phyloP scores from a whole-genome alignment of 2,797 vertebrate genomes.

The Phalanger gymnotis region DNA sequence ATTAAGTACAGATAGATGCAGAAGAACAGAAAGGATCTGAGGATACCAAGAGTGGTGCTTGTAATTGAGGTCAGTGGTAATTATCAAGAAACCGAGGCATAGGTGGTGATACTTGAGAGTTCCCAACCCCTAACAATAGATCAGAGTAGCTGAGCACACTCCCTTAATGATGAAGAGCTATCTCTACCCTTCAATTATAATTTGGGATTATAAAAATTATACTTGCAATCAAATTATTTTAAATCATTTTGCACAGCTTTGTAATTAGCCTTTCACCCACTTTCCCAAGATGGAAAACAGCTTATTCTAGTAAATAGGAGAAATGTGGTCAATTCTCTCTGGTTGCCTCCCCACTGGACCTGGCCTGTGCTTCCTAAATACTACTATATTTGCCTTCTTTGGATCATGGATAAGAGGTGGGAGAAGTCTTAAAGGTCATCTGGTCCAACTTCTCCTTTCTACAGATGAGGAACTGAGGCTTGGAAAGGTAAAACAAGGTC shows the following conservation, averaged over 20 bases:
- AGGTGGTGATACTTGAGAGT: not conserved
- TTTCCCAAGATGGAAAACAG: not conserved
- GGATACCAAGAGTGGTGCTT: not conserved
- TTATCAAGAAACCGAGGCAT: not conserved
- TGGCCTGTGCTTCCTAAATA: not conserved
- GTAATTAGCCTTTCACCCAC: conserved; percentile 50
- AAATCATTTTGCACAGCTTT: conserved; percentile 51
- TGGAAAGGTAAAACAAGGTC: not conserved
- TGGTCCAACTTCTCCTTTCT: not conserved
- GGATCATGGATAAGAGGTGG: not conserved
- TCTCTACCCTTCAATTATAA: conserved; percentile 50
- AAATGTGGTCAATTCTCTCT: not conserved
- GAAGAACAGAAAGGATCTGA: not conserved
- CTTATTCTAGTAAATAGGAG: conserved; percentile 10
- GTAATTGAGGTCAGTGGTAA: not conserved
- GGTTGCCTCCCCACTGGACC: not conserved
- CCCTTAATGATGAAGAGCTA: conserved; percentile 26
- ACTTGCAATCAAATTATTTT: conserved; percentile 50
- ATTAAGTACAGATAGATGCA: not conserved
- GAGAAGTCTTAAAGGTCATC: not conserved
- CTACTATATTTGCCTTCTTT: not conserved
- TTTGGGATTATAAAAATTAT: conserved; percentile 67
- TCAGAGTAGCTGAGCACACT: not conserved
- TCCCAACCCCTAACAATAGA: not conserved
- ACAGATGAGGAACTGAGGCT: not conserved